Evolutionary conservation across 2,797 vertebrate species (phyloP), one percentile per base, ranked within the genome.

Genomic region (Chaenodraco wilsoni): DNA sequence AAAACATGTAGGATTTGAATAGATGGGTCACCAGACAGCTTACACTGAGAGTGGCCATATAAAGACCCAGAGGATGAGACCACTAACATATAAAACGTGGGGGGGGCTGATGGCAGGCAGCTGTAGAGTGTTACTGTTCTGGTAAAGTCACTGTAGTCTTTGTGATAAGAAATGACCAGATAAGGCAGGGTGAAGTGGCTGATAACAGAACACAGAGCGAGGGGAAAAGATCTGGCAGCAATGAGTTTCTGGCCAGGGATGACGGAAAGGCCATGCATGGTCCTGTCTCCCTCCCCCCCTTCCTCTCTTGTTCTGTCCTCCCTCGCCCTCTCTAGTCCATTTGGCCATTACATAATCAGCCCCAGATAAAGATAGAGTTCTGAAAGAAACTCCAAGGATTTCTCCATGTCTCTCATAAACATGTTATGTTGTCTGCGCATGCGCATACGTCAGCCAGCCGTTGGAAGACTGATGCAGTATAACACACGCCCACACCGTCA

Each of bases 341-440:
- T 84, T 72, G 77, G 87, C 44, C 70, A 74, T 93, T 92, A 86
- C 84, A 86, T 91, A 91, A 92, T 74, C 70, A 67, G 57, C 55
- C 79, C 57, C 74, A 71, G 89, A 89, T 87, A 78, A 60, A 79
- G 70, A 88, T 81, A 3, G 8, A 69, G 79, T 82, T 83, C 76
- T 69, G 69, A 66, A 89, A 84, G 84, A 89, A 89, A 87, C 81
- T 60, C 83, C 63, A 54, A 49, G 62, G 68, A 65, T 70, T 73
- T 83, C 45, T 17, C 64, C 23, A 51, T 9, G 54, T 46, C 65
- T 33, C 55, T 9, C n/a, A 60, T 64, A 65, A 72, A 68, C 62
- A 72, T 37, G 73, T 50, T 43, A 55, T 72, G 6, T 74, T 76
- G 48, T 69, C 77, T 74, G 77, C 61, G 57, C 8, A 19, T 74